Evolutionary conservation across 2,797 vertebrate species (phyloP).

Genomic region (Sarcoramphus papa): DNA sequence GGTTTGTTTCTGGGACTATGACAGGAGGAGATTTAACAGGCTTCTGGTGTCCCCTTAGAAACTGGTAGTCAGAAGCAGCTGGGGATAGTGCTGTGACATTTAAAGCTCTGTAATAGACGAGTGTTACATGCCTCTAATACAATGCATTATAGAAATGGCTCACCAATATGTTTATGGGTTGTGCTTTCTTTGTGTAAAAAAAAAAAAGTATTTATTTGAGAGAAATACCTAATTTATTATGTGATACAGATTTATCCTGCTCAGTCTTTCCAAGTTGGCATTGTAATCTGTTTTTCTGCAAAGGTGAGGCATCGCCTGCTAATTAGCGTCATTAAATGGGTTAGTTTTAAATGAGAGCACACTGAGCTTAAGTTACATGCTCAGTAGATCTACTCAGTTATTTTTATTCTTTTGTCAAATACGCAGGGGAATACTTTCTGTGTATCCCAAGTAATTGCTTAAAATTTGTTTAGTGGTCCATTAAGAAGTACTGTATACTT

Average conservation of each 20-base stretch:
- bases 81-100: background rate
- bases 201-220: background rate
- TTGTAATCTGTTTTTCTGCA: background rate
- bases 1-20: background rate
- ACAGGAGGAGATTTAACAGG: background rate
- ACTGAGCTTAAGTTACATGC: background rate
- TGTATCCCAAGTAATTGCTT: background rate
- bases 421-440: background rate
- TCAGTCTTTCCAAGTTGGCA: background rate
- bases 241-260: background rate
- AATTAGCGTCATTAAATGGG: conserved; percentile 38
- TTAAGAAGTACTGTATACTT: background rate
- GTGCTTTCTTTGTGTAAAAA: background rate
- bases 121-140: background rate
- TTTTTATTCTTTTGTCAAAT: background rate
- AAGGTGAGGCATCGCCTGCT: conserved; percentile 31
- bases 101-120: background rate
- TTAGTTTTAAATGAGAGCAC: conserved; percentile 19
- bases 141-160: background rate
- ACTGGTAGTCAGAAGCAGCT: background rate
- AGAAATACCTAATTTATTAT: background rate
- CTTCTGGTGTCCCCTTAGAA: background rate
- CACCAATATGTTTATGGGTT: background rate
- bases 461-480: background rate
- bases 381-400: background rate